Percentiles rank a stretch among this genome's conserved stretches.
Conservation (phyloP, 2,113 vertebrate species). For the Solenodon paradoxus region DNA sequence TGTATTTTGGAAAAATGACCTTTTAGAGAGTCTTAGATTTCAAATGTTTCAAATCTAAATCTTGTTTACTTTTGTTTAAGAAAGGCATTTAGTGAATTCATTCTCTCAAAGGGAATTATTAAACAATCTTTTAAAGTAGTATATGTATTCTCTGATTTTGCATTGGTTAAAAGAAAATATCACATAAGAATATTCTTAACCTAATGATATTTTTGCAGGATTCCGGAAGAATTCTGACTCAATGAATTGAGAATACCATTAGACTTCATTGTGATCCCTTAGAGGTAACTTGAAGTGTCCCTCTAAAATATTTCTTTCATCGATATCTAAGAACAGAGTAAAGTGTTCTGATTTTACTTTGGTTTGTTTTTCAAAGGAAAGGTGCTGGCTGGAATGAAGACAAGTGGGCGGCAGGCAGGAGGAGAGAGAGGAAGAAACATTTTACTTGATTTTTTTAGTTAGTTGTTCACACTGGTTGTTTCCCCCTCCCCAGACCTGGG, state of each 20-base stretch:
- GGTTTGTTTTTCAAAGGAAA: too few relatives aligned
- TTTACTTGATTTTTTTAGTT: too few relatives aligned
- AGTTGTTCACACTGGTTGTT: too few relatives aligned
- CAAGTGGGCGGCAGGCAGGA: too few relatives aligned
- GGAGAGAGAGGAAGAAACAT: too few relatives aligned
- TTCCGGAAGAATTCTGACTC: slow-evolving; percentile 13
- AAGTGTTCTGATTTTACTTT: not conserved
- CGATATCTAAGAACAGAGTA: not conserved
- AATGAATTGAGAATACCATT: not conserved
- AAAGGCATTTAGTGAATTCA: not conserved
- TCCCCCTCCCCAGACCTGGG: too few relatives aligned
- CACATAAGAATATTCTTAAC: not conserved
- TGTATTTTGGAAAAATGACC: not conserved
- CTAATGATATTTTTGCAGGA: not conserved
- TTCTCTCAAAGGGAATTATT: slow-evolving; percentile 15
- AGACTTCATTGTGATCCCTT: not conserved
- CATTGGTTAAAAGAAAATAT: not conserved
- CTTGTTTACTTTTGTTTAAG: slow-evolving; percentile 8
- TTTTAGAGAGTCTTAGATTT: not conserved
- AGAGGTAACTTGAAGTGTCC: not conserved
- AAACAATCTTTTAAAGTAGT: not conserved
- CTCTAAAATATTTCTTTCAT: not conserved
- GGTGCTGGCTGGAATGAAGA: too few relatives aligned
- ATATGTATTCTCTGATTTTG: not conserved
- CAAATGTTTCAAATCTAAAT: not conserved